Evolutionary conservation across 2,888 invertebrate genomes (phyloP).

Genomic region (Fragum whitleyi): DNA sequence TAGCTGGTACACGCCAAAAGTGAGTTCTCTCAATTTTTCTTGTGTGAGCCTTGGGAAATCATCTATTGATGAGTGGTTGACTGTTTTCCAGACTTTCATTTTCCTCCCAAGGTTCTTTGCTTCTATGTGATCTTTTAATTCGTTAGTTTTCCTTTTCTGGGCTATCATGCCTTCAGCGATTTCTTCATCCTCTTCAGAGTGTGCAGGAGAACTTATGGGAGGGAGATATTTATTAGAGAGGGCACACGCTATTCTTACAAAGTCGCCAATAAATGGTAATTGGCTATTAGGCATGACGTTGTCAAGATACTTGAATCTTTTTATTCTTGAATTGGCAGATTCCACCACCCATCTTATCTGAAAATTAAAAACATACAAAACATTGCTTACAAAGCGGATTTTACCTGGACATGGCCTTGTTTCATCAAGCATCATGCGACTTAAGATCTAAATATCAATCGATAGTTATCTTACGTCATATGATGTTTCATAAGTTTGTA

Average conservation of each 20-base stretch:
- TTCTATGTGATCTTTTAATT: constrained; percentile 24
- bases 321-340: constrained; percentile 54
- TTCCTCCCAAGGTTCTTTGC: constrained; percentile 18
- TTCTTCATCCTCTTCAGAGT: neutral
- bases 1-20: constrained; percentile 50
- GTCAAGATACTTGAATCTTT: constrained; percentile 45
- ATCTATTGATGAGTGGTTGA: neutral
- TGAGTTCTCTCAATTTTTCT: constrained; percentile 24
- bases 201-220: neutral
- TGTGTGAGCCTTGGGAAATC: constrained; percentile 44
- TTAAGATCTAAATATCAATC: too few species aligned
- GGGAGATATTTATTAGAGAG: constrained; percentile 40
- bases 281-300: constrained; percentile 45
- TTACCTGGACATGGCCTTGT: too few species aligned
- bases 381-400: too few species aligned
- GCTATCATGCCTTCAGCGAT: constrained; percentile 19
- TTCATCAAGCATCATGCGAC: too few species aligned
- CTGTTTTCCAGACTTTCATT: neutral
- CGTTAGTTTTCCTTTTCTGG: neutral
- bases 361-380: too few species aligned
- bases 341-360: constrained; percentile 58
- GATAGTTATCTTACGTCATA: too few species aligned
- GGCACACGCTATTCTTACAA: constrained; percentile 54
- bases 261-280: constrained; percentile 54
- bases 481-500: too few species aligned